These are phyloP conservation scores for Lycopodina hypogea DNA, from an alignment of 37 sponge, comb jelly and placozoan species.

Conservation along the genomic window DNA sequence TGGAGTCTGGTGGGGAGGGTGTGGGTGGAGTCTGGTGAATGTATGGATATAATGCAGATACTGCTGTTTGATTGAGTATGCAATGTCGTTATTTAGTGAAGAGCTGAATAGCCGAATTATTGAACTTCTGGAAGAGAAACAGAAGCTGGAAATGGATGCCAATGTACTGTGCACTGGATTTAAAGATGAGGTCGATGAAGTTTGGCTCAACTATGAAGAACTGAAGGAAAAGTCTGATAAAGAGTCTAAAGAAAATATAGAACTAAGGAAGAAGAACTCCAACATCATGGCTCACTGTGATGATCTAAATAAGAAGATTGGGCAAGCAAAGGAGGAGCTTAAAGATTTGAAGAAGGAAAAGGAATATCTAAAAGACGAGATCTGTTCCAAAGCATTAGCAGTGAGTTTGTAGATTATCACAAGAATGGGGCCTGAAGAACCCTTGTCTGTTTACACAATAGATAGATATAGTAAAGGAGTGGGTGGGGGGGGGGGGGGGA, in stretches of 20 bases:
- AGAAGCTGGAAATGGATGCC: background rate
- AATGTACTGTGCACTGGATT: background rate
- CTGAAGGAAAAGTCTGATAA: background rate
- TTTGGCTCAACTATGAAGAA: background rate
- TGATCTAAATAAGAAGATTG: background rate
- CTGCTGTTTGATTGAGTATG: too few species aligned
- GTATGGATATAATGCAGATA: too few species aligned
- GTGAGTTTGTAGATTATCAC: too few species aligned
- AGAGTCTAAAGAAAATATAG: background rate
- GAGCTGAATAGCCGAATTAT: too few species aligned
- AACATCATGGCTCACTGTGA: too few species aligned
- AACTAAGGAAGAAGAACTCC: background rate
- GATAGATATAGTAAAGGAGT: too few species aligned
- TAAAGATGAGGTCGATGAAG: background rate
- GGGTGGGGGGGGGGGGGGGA: too few species aligned
- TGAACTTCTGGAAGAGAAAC: background rate
- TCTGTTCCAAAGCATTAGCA: too few species aligned
- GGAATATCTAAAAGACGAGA: background rate
- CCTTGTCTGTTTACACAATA: too few species aligned
- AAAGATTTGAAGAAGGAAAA: constrained; percentile 2
- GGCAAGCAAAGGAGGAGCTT: background rate
- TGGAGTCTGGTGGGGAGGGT: background rate
- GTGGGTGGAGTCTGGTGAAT: too few species aligned
- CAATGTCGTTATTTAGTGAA: too few species aligned
- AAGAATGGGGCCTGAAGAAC: too few species aligned